Evolutionary conservation across 2,797 vertebrate species (phyloP), one percentile per base, ranked within the genome.

Genomic region (Acomys russatus): DNA sequence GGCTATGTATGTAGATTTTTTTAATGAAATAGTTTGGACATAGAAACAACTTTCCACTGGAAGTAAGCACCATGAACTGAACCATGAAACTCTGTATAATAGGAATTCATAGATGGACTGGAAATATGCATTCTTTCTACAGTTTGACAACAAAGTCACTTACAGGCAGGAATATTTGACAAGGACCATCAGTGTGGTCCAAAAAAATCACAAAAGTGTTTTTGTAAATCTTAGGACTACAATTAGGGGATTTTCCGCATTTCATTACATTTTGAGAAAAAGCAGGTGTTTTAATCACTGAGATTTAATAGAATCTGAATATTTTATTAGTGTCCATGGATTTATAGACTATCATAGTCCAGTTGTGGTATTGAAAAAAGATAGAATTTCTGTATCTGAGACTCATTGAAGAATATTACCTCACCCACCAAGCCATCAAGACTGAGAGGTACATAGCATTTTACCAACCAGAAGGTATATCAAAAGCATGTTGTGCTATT

Each of bases 161-260:
- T 66, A 7, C n/a, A 91, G 61, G 15, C 54, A 23, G 56, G 25
- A 23, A 88, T 76, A 9, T 77, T 68, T 56, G 17, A 22, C 83
- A 64, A 17, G 74, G 73, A 15, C 68, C 94, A 94, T 83, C 94
- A 4, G 33, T 71, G 2, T 80, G 3, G 8, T 61, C 30, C 79
- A 86, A 25, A 90, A 93, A 95, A 96, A 93, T 74, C 54, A 38
- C 18, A 80, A 56, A 49, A 74, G 17, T 61, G 61, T 80, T 59
- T 61, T 95, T 91, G 44, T 33, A 93, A 94, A 59, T 28, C 64
- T 77, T 90, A 85, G 51, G 51, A 91, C 63, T 68, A 91, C 70
- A 83, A 38, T 3, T 64, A 70, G n/a, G 11, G 61, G 73, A 28
- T 91, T 64, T 44, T 94, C 38, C 33, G 18, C 35, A 70, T n/a